A percentile compares a stretch with the other conserved stretches of the same genome.
phyloP scores from a whole-genome alignment of 2,113 vertebrate genomes.

The Macquaria australasica region DNA sequence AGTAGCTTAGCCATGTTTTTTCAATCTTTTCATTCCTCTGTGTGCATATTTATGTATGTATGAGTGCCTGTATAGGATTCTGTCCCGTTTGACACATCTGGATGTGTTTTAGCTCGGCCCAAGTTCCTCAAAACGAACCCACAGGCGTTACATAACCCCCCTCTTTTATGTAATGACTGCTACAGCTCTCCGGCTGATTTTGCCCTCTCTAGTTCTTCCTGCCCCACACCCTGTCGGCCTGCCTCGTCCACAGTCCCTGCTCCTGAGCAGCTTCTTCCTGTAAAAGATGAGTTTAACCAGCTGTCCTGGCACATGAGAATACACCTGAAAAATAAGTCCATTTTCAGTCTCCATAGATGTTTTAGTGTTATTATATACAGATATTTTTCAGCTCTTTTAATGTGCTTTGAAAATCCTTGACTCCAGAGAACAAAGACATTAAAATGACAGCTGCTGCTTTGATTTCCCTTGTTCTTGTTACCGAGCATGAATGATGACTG shows the following conservation, averaged over 20 bases:
- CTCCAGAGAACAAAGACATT: conserved; percentile 39
- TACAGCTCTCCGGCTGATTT: conserved; percentile 76
- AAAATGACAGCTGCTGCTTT: conserved; percentile 52
- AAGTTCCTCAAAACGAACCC: conserved; percentile 73
- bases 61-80: conserved; percentile 51
- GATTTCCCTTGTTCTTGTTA: conserved; percentile 30
- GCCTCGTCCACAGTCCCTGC: conserved; percentile 33
- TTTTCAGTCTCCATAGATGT: neutral
- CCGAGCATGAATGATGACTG: conserved; percentile 20
- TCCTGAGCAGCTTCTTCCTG: conserved; percentile 42
- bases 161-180: conserved; percentile 80
- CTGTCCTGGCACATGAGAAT: conserved; percentile 13
- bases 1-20: conserved; percentile 42
- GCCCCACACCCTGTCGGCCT: conserved; percentile 65
- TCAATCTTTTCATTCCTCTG: conserved; percentile 1
- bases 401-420: conserved; percentile 37
- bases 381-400: conserved; percentile 33
- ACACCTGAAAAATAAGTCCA: neutral
- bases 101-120: conserved; percentile 75
- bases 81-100: conserved; percentile 77
- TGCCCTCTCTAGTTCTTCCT: conserved; percentile 69
- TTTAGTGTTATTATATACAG: conserved; percentile 25
- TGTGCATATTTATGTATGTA: conserved; percentile 19
- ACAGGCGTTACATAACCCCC: conserved; percentile 77
- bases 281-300: conserved; percentile 36